phyloP scores from a whole-genome alignment of 2,113 vertebrate species.

The Chunga burmeisteri region DNA sequence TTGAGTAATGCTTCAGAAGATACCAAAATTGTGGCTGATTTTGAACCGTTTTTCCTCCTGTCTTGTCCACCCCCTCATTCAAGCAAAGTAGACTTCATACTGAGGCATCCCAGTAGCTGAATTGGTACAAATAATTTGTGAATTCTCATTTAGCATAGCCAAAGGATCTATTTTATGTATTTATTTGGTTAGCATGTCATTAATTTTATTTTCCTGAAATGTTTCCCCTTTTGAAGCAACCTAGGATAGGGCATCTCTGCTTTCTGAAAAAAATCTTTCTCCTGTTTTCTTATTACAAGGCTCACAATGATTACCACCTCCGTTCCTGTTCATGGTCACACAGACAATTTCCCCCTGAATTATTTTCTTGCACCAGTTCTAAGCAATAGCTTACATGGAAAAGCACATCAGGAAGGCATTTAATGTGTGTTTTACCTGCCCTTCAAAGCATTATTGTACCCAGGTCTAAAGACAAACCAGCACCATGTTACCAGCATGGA shows the following conservation, averaged over 20 bases:
- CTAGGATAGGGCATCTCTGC: not conserved
- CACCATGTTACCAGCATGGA: not conserved
- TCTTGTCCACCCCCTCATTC: not conserved
- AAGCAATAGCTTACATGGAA: not conserved
- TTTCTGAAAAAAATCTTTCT: not conserved
- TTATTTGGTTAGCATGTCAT: not conserved
- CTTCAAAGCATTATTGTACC: not conserved
- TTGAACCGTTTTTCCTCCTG: not conserved
- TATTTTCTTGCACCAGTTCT: not conserved
- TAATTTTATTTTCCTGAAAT: conserved; percentile 8
- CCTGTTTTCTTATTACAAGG: not conserved
- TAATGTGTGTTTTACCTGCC: not conserved
- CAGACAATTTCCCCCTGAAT: not conserved
- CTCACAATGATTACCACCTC: rapidly evolving
- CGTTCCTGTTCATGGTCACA: not conserved
- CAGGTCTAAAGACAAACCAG: not conserved
- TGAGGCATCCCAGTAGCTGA: not conserved
- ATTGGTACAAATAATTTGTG: not conserved
- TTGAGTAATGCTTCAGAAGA: not conserved
- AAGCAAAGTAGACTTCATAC: not conserved
- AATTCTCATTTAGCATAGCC: not conserved
- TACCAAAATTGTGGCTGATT: not conserved
- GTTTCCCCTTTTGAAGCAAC: not conserved
- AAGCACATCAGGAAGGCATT: not conserved
- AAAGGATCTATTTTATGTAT: not conserved